Evolutionary conservation across 2,797 vertebrate genomes (phyloP).

Genomic region (Toxotes lorentzi): DNA sequence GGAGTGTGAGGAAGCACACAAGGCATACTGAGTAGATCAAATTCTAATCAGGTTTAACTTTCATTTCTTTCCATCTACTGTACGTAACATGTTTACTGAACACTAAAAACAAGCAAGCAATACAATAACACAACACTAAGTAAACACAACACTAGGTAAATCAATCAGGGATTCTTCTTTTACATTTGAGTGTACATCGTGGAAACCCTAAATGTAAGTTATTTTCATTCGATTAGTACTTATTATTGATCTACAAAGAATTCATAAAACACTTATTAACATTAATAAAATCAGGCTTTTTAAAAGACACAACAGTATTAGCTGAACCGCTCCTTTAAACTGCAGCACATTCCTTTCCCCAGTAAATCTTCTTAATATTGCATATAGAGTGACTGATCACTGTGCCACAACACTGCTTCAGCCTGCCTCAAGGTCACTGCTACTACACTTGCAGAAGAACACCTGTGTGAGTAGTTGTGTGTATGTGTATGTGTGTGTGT

Average conservation of each 20-base stretch:
- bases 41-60: too few relatives aligned
- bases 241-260: constrained; percentile 1
- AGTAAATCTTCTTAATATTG: constrained; percentile 47
- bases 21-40: too few relatives aligned
- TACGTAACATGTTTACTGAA: neutral
- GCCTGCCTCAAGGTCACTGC: constrained; percentile 72
- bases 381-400: constrained; percentile 45
- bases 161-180: neutral
- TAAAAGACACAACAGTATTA: neutral
- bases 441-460: constrained; percentile 55
- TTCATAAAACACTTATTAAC: neutral
- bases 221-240: neutral
- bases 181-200: neutral
- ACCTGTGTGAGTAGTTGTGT: constrained; percentile 64
- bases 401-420: constrained; percentile 39
- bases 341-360: constrained; percentile 21
- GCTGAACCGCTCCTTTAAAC: constrained; percentile 12
- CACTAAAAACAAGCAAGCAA: neutral
- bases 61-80: neutral
- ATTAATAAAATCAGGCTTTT: constrained; percentile 9
- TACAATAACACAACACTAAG: too few relatives aligned
- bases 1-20: neutral
- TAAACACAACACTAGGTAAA: neutral
- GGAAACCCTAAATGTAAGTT: neutral
- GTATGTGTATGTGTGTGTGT: constrained; percentile 9